Conservation (phyloP, 2,113 vertebrate genomes). For the Malurus alboscapulatus region DNA sequence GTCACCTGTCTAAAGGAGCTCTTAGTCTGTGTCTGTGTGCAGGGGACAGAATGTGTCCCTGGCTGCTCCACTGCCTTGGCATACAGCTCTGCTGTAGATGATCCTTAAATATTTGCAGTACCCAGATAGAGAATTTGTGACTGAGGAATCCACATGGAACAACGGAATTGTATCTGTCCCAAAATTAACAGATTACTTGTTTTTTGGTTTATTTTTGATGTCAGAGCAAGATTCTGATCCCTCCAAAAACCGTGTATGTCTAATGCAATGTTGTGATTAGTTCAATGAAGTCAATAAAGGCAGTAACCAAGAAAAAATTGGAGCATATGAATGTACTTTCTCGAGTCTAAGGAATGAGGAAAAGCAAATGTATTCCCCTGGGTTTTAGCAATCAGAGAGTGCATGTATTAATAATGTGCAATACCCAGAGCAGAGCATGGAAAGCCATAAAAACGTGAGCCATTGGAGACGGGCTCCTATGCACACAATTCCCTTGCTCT, state of each 20-base stretch:
- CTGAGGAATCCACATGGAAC: not conserved
- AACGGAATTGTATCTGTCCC: not conserved
- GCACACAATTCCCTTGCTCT: constrained; percentile 11
- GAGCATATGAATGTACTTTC: constrained; percentile 18
- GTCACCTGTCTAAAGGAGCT: not conserved
- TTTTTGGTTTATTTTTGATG: too few relatives aligned
- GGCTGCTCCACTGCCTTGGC: not conserved
- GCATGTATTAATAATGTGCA: not conserved
- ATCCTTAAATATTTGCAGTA: not conserved
- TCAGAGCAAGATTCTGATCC: not conserved
- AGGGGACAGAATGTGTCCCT: not conserved
- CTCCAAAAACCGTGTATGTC: not conserved
- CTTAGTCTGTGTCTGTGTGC: not conserved
- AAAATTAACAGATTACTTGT: not conserved
- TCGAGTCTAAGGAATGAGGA: constrained; percentile 5
- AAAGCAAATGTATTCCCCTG: not conserved
- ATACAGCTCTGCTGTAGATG: not conserved
- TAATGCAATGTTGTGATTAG: not conserved
- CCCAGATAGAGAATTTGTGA: not conserved
- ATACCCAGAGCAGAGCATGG: not conserved
- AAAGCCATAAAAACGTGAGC: not conserved
- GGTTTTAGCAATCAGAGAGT: constrained; percentile 26
- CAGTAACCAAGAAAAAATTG: not conserved
- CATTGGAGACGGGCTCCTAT: not conserved
- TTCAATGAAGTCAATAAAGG: not conserved